Evolutionary conservation across 2,797 vertebrate genomes (phyloP), one percentile per base, ranked within the genome.

Genomic region (Acipenser transmontanus): DNA sequence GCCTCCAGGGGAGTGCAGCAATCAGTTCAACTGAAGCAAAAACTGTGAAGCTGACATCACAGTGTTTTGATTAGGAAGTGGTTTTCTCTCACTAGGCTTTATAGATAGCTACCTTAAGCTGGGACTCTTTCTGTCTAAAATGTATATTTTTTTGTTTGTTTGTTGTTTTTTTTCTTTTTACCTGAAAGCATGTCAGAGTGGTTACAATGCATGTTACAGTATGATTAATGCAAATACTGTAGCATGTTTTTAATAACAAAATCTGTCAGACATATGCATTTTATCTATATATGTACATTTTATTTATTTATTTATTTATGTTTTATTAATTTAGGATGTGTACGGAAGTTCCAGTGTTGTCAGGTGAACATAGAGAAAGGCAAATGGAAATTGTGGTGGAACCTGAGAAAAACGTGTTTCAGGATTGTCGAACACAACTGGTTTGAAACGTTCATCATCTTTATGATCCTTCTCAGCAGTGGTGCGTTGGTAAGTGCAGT

Each of bases 381-480:
- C 74, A 85, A 84, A 80, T 94, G 96, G 77, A 98, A 94, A 80
- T 75, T 87, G 50, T 98, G 96, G 97, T 99, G 97, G 97, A 94
- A 88, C 8, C 72, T 99, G 54, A 90, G 97, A 68, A 95, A 94
- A 82, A 95, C 96, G 7, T 98, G 96, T 84, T 98, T 80, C 76
- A 93, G 85, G 73, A 97, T 99, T 67, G 97, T 98, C 74, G 97
- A 98, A 78, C 97, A 99, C 85, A 98, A 90, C 84, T 99, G 96
- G 97, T 99, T 99, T 78, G 97, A 99, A 81, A 95, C 89, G 70
- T 99, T 98, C 85, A 99, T 99, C 75, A 92, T 99, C 83, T 95
- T 99, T 80, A 98, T 98, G 96, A 99, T 99, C 77, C 88, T 99
- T 64, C 91, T 99, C 17, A 99, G 97, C 88, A 99, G 97, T 10